Percentiles rank a stretch among this genome's conserved stretches.
Conservation (phyloP, 2,113 vertebrate genomes). For the Neoarius graeffei region DNA sequence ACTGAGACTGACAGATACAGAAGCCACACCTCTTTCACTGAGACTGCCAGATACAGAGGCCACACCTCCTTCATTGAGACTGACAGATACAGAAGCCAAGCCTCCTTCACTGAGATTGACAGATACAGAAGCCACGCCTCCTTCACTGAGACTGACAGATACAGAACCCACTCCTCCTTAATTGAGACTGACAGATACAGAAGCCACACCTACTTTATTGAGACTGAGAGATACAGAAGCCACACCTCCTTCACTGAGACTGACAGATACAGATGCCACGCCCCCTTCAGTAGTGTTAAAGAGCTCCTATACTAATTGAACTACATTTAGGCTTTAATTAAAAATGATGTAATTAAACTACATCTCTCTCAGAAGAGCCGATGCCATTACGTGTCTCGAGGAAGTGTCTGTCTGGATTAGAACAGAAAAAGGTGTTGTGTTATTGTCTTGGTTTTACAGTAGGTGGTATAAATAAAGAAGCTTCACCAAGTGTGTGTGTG, state of each 20-base stretch:
- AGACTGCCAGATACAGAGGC: neutral
- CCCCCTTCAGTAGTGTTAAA: neutral
- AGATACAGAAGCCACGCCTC: no score
- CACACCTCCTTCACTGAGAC: neutral
- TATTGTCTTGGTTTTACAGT: neutral
- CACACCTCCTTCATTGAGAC: neutral
- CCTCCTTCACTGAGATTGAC: neutral
- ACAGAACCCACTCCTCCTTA: neutral
- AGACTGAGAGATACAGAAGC: neutral
- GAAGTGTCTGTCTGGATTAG: neutral
- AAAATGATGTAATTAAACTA: neutral
- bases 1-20: neutral
- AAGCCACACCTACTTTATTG: neutral
- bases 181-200: neutral
- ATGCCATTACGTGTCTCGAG: neutral
- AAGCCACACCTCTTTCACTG: neutral
- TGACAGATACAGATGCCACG: neutral
- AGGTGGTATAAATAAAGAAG: constrained; percentile 1
- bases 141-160: neutral
- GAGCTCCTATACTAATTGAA: neutral
- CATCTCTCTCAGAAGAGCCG: neutral
- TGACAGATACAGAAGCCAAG: neutral
- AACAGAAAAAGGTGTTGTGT: neutral
- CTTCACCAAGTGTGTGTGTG: constrained; percentile 12
- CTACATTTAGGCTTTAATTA: neutral